Evolutionary conservation across 2,888 invertebrate species (phyloP).

Genomic region (Hirudinaria manillensis): DNA sequence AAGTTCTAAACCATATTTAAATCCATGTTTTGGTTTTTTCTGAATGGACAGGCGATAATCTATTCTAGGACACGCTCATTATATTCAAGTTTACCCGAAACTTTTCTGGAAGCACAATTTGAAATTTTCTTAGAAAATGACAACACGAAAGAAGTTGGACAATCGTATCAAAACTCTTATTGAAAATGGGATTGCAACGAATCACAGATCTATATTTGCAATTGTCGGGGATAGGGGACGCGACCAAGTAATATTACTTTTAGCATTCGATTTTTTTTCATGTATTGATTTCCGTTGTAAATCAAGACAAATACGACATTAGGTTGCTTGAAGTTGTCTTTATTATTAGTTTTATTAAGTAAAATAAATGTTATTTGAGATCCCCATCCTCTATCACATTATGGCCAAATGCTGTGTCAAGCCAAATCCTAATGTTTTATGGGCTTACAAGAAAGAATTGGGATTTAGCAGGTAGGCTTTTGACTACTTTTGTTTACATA

Average conservation of each 20-base stretch:
- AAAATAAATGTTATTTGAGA: slow-evolving; percentile 18
- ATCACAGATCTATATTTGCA: slow-evolving; percentile 87
- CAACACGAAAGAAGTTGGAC: slow-evolving; percentile 73
- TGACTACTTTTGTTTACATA: too few species aligned
- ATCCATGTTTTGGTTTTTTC: too few species aligned
- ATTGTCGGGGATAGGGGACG: slow-evolving; percentile 89
- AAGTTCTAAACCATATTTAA: too few species aligned
- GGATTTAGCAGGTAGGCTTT: slow-evolving; percentile 69
- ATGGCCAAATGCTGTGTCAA: slow-evolving; percentile 87
- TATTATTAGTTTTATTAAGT: background rate
- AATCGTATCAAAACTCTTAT: slow-evolving; percentile 88
- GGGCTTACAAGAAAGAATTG: slow-evolving; percentile 96
- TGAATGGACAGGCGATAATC: background rate
- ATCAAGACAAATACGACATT: too few species aligned
- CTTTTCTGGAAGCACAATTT: too few species aligned
- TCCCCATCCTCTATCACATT: slow-evolving; percentile 83
- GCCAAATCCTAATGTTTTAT: slow-evolving; percentile 84
- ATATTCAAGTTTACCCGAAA: too few species aligned
- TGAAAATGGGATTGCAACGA: slow-evolving; percentile 86
- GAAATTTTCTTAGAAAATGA: slow-evolving; percentile 37
- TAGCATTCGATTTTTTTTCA: background rate
- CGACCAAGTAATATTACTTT: slow-evolving; percentile 71
- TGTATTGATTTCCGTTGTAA: too few species aligned
- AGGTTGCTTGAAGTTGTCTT: too few species aligned
- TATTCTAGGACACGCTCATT: too few species aligned